phyloP scores from a whole-genome alignment of 1,140 invertebrate genomes.

The Tetranychus urticae region DNA sequence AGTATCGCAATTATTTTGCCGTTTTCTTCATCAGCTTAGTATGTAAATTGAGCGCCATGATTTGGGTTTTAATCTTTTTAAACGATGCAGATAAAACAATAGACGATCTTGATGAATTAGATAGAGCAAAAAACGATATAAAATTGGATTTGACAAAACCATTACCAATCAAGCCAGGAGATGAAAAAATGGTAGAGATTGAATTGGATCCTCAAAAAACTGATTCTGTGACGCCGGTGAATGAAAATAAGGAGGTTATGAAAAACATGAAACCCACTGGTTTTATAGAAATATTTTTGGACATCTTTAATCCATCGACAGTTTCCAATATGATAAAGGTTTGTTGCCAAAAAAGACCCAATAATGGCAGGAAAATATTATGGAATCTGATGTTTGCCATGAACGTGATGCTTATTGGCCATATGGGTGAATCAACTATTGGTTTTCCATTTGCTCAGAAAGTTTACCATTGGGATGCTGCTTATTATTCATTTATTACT shows the following conservation, averaged over 20 bases:
- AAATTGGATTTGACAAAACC: too few species aligned
- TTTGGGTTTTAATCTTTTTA: too few species aligned
- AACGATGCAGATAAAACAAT: too few species aligned
- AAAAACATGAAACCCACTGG: neutral
- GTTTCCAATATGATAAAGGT: slow-evolving; percentile 1
- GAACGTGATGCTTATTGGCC: neutral
- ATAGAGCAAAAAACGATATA: too few species aligned
- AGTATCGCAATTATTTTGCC: too few species aligned
- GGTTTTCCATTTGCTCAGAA: slow-evolving; percentile 6
- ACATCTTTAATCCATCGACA: slow-evolving; percentile 1
- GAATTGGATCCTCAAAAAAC: too few species aligned
- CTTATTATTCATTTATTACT: slow-evolving; percentile 4
- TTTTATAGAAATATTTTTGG: neutral
- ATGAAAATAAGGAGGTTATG: neutral
- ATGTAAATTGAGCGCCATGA: too few species aligned
- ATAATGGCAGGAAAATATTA: neutral
- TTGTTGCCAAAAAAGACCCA: neutral
- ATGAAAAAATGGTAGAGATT: too few species aligned
- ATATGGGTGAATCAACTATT: slow-evolving; percentile 1
- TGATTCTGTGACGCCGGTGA: too few species aligned
- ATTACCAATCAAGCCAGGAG: too few species aligned
- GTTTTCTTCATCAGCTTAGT: too few species aligned
- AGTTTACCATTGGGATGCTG: slow-evolving; percentile 4
- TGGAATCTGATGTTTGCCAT: neutral
- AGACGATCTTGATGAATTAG: too few species aligned